Conservation (phyloP, 2,113 vertebrate genomes). For the Mungos mungo region DNA sequence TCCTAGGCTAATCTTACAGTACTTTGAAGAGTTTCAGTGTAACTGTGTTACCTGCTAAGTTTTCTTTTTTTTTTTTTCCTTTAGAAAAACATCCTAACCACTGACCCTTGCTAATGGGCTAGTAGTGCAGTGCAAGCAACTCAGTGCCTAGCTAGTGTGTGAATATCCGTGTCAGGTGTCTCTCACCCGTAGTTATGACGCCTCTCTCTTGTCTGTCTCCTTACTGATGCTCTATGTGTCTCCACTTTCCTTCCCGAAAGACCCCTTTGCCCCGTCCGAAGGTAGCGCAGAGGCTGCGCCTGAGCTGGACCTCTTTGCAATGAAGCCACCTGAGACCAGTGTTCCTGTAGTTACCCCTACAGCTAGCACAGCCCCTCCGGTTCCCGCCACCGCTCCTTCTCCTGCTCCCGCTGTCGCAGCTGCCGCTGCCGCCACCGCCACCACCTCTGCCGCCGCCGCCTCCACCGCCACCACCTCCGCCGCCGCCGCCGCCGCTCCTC, state of each 20-base stretch:
- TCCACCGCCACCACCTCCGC: constrained; percentile 79
- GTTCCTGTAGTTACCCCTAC: constrained; percentile 91
- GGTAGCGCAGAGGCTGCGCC: constrained; percentile 95
- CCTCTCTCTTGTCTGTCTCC: constrained; percentile 81
- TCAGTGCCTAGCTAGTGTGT: constrained; percentile 46
- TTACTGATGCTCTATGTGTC: constrained; percentile 86
- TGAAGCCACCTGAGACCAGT: constrained; percentile 94
- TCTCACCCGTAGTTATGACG: constrained; percentile 76
- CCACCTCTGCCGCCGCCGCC: constrained; percentile 80
- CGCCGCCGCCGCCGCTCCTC: constrained; percentile 81
- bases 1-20: neutral
- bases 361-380: constrained; percentile 89
- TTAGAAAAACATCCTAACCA: constrained; percentile 69
- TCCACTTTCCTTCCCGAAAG: constrained; percentile 90
- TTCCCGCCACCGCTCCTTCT: constrained; percentile 90
- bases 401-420: constrained; percentile 86
- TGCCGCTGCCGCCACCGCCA: constrained; percentile 82
- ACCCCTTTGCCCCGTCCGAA: constrained; percentile 98
- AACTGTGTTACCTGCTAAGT: neutral
- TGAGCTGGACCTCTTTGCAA: constrained; percentile 99
- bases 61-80: constrained; percentile 34
- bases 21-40: constrained; percentile 37
- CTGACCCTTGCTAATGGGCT: constrained; percentile 32
- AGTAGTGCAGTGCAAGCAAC: neutral
- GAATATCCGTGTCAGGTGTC: constrained; percentile 68